These are phyloP conservation scores for Amblyopsis hoosieri DNA, from an alignment of 2,797 vertebrate genomes.

Conservation along the genomic window DNA sequence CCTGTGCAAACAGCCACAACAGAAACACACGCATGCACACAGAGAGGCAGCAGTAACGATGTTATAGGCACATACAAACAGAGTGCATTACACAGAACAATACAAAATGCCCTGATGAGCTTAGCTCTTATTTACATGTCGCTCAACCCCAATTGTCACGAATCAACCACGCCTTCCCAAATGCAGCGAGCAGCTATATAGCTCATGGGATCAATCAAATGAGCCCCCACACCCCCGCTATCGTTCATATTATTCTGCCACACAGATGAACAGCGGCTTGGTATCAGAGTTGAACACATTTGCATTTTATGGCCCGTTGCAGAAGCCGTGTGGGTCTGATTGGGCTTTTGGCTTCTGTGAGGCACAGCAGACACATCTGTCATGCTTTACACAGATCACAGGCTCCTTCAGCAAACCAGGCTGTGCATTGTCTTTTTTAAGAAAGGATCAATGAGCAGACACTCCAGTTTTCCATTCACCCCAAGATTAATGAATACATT, in stretches of 20 bases:
- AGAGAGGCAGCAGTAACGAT: conserved; percentile 33
- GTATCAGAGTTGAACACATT: conserved; percentile 71
- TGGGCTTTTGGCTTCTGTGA: conserved; percentile 54
- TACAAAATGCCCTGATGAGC: conserved; percentile 17
- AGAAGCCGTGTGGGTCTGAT: conserved; percentile 70
- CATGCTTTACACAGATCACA: conserved; percentile 26
- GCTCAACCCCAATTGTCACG: conserved; percentile 3
- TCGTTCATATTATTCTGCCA: conserved; percentile 35
- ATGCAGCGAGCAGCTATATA: too few relatives aligned
- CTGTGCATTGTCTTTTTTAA: conserved; percentile 1
- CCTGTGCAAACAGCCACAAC: conserved; percentile 38
- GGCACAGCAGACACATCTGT: conserved; percentile 45
- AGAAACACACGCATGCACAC: conserved; percentile 5
- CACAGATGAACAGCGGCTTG: conserved; percentile 24
- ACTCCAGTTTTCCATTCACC: conserved; percentile 5
- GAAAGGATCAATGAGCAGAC: conserved; percentile 1
- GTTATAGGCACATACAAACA: conserved; percentile 37
- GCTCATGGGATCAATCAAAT: conserved; percentile 20
- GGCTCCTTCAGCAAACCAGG: conserved; percentile 2
- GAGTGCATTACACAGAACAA: conserved; percentile 17
- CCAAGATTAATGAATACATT: too few relatives aligned
- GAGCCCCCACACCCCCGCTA: background rate
- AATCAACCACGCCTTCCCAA: conserved; percentile 14
- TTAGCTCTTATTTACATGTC: conserved; percentile 31
- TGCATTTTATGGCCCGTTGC: conserved; percentile 82